Evolutionary conservation across 2,888 invertebrate genomes (phyloP).

Genomic region (Acronicta leporina): DNA sequence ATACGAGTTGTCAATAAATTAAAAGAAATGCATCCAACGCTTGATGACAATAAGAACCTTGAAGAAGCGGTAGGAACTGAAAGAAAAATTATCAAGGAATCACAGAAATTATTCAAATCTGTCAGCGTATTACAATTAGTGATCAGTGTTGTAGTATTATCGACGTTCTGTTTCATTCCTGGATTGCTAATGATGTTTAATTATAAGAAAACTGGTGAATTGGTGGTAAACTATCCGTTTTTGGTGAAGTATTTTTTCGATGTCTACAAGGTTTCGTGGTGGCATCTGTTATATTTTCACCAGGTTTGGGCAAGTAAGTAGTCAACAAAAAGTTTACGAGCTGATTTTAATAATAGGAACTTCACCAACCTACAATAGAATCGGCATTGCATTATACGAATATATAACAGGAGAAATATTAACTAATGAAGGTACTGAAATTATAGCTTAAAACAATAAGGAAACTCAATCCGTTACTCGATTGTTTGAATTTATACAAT

Average conservation of each 20-base stretch:
- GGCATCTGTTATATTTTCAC: slow-evolving; percentile 71
- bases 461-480: no score
- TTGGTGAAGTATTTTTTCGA: slow-evolving; percentile 72
- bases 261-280: slow-evolving; percentile 57
- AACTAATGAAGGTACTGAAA: no score
- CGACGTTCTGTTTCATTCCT: slow-evolving; percentile 67
- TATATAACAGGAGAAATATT: no score
- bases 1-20: slow-evolving; percentile 62
- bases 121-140: slow-evolving; percentile 57
- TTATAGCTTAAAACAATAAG: no score
- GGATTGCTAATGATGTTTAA: slow-evolving; percentile 63
- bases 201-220: slow-evolving; percentile 59
- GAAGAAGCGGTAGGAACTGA: slow-evolving; percentile 9
- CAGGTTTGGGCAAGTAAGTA: slow-evolving; percentile 75
- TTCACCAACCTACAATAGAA: no score
- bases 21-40: slow-evolving; percentile 64
- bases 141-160: slow-evolving; percentile 56
- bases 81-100: slow-evolving; percentile 57
- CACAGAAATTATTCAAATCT: slow-evolving; percentile 58
- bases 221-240: slow-evolving; percentile 68
- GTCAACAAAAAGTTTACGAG: no score
- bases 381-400: no score
- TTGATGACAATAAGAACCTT: slow-evolving; percentile 29
- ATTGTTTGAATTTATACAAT: no score
- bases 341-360: no score